Percentiles rank a stretch among this genome's conserved stretches.
Conservation (phyloP, 2,113 vertebrate species). For the Helogale parvula region DNA sequence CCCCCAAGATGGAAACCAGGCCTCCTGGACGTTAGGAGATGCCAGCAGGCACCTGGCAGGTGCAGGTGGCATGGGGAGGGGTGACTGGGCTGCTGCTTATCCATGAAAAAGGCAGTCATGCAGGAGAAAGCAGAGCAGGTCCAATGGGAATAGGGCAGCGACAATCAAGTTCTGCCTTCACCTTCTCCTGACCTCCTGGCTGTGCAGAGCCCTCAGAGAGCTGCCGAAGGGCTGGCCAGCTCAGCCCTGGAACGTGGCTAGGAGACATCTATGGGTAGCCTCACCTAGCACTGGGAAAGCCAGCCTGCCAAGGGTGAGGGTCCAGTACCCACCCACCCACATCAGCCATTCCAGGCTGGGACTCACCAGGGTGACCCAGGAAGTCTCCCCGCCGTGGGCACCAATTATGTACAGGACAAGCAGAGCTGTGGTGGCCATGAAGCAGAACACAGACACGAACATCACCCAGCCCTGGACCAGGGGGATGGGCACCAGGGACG, state of each 20-base stretch:
- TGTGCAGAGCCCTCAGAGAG: not conserved
- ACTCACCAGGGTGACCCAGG: constrained; percentile 89
- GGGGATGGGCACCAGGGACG: not conserved
- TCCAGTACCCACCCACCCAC: accelerated
- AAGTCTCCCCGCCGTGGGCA: constrained; percentile 82
- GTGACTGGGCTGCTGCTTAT: not conserved
- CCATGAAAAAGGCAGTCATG: not conserved
- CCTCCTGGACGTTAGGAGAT: not conserved
- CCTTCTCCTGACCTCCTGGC: not conserved
- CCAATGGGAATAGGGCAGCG: accelerated
- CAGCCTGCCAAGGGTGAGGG: not conserved
- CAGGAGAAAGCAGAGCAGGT: not conserved
- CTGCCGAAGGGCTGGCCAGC: not conserved
- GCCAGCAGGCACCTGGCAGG: not conserved
- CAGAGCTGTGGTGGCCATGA: constrained; percentile 85
- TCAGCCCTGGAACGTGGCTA: not conserved
- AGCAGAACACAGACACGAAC: constrained; percentile 91
- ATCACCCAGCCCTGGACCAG: constrained; percentile 90
- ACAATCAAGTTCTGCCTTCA: not conserved
- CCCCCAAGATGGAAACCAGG: not conserved
- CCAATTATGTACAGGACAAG: constrained; percentile 86
- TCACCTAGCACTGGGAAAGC: not conserved
- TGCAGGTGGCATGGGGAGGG: not conserved
- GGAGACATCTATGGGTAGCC: not conserved
- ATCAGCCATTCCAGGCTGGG: not conserved